Evolutionary conservation across 2,797 vertebrate genomes (phyloP), one percentile per base, ranked within the genome.

Genomic region (Coendou prehensilis): DNA sequence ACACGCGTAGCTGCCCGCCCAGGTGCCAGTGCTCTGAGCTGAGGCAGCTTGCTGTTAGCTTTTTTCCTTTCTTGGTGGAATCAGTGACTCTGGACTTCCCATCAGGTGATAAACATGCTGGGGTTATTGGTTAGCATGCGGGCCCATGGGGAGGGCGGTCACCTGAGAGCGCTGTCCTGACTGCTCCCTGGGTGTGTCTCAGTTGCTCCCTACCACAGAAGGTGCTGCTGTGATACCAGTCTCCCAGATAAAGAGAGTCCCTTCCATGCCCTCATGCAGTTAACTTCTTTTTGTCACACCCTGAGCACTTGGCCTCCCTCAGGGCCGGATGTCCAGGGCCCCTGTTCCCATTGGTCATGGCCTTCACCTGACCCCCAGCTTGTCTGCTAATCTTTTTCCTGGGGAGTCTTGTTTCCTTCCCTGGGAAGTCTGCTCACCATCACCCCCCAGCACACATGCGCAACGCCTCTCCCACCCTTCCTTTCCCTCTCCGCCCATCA

Each of bases 391-490:
- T 64, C 63, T 52, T 76, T 37, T 63, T 73, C 80, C 67, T 59
- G 28, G 33, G 84, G 71, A 71, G 20, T 50, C 83, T 85, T 59
- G 11, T 41, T 87, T 87, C 63, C 37, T 89, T 64, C 89, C 47
- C 45, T 23, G 22, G 45, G 63, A 67, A 30, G 2, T 54, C 54
- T 17, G 45, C 13, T 75, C 17, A 17, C 37, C 2, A 0, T 67
- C 73, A 37, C 26, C 6, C 30, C 2, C 2, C 18, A 59, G 7
- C 13, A 28, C 20, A 45, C 37, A 26, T 20, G 14, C 33, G 2
- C n/a, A 2, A 14, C 0, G 6, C 14, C 6, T 22, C 4, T 26
- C 37, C 33, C 1, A 37, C 17, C 37, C 26, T 6, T 3, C 28
- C 11, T 45, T 28, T 83, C 57, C 73, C 0, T 2, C 33, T 17